A percentile compares a stretch with the other conserved stretches of the same genome.
These are phyloP conservation scores for Abrostola tripartita DNA, from an alignment of 2,888 invertebrate species.

Conservation along the genomic window DNA sequence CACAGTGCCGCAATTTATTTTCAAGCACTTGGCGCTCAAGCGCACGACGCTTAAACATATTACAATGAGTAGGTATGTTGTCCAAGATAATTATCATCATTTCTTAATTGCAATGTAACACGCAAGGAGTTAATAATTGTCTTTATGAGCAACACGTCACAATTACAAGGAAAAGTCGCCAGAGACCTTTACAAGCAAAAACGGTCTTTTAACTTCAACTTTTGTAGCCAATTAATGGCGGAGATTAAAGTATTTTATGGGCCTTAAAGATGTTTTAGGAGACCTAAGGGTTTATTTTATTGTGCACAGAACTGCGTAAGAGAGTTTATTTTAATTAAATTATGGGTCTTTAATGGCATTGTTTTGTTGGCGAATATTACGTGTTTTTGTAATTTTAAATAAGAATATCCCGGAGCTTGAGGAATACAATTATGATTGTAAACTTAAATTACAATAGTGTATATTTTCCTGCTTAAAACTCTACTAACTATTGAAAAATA, in stretches of 20 bases:
- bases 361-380: not conserved
- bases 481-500: no score
- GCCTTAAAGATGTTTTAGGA: conserved; percentile 48
- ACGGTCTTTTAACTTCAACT: conserved; percentile 55
- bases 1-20: not conserved
- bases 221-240: conserved; percentile 51
- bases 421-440: no score
- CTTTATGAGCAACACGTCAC: conserved; percentile 64
- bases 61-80: conserved; percentile 16
- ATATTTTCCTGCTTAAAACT: no score
- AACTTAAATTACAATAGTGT: no score
- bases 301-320: conserved; percentile 30
- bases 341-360: conserved; percentile 10
- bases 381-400: not conserved
- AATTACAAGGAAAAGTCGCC: conserved; percentile 67
- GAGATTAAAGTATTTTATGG: conserved; percentile 65
- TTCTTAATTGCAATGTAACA: conserved; percentile 59
- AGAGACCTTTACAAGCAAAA: conserved; percentile 56
- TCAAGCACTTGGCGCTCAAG: not conserved
- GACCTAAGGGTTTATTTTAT: conserved; percentile 54
- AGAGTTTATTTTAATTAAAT: conserved; percentile 30
- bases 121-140: conserved; percentile 65
- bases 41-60: not conserved
- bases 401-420: conserved; percentile 15
- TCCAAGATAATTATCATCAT: conserved; percentile 34